Conservation (phyloP, 2,113 vertebrate genomes). For the Odobenus rosmarus region DNA sequence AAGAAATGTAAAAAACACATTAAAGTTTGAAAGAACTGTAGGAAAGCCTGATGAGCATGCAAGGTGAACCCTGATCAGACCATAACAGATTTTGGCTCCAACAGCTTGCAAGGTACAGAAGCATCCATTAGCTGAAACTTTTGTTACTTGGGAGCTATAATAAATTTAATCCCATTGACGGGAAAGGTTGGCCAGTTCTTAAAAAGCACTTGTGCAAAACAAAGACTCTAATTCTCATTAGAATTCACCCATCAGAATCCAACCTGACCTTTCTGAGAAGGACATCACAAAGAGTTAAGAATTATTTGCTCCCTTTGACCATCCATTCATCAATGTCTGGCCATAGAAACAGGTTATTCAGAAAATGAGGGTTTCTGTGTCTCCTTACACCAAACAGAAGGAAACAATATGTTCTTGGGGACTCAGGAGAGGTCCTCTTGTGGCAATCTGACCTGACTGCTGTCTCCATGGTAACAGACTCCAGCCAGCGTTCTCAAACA, state of each 20-base stretch:
- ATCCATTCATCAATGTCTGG: background rate
- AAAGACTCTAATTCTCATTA: background rate
- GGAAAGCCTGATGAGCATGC: background rate
- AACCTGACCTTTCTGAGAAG: background rate
- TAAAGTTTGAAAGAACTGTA: background rate
- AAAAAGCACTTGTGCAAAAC: slow-evolving; percentile 7
- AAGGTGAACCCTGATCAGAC: background rate
- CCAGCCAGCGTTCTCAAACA: background rate
- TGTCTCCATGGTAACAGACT: slow-evolving; percentile 64
- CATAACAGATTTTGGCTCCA: background rate
- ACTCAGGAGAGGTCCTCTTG: slow-evolving; percentile 26
- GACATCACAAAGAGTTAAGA: background rate
- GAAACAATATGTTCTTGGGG: slow-evolving; percentile 48
- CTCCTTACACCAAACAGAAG: slow-evolving; percentile 31
- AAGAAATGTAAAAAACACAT: background rate
- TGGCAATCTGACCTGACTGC: background rate
- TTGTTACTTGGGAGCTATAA: background rate
- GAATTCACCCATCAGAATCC: background rate
- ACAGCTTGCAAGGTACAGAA: background rate
- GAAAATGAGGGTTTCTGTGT: slow-evolving; percentile 5
- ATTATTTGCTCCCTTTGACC: background rate
- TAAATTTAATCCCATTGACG: background rate
- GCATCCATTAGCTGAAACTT: background rate
- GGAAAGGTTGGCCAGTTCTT: background rate
- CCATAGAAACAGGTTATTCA: background rate